Evolutionary conservation across 2,113 vertebrate species (phyloP).

Genomic region (Bos indicus): DNA sequence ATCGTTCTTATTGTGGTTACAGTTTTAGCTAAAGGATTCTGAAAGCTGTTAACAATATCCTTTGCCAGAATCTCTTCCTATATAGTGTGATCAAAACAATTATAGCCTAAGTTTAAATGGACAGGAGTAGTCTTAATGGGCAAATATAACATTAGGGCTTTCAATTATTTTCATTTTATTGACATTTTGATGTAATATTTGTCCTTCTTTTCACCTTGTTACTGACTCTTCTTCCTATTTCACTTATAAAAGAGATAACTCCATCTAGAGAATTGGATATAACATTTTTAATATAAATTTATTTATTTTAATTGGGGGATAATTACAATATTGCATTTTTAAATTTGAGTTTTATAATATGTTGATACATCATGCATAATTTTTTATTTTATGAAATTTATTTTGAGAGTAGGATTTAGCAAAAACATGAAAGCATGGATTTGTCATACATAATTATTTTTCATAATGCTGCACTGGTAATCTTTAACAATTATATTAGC

Average conservation of each 20-base stretch:
- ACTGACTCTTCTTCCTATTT: neutral
- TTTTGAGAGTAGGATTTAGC: neutral
- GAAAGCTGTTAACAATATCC: neutral
- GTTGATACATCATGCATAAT: neutral
- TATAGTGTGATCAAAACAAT: neutral
- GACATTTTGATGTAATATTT: neutral
- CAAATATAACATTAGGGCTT: neutral
- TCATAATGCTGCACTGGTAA: neutral
- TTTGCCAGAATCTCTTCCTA: neutral
- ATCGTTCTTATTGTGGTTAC: neutral
- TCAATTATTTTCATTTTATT: neutral
- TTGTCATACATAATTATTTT: neutral
- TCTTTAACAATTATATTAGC: neutral
- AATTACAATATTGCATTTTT: neutral
- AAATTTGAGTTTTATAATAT: neutral
- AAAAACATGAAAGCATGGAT: neutral
- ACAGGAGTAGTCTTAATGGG: neutral
- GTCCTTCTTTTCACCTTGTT: neutral
- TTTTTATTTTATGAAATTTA: neutral
- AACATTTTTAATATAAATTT: neutral
- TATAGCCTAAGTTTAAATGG: neutral
- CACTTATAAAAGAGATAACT: accelerated
- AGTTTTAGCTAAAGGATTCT: neutral
- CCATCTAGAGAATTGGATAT: neutral
- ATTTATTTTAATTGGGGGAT: too few species aligned